phyloP scores from a whole-genome alignment of 2,113 vertebrate species.

The Thamnaconus septentrionalis region DNA sequence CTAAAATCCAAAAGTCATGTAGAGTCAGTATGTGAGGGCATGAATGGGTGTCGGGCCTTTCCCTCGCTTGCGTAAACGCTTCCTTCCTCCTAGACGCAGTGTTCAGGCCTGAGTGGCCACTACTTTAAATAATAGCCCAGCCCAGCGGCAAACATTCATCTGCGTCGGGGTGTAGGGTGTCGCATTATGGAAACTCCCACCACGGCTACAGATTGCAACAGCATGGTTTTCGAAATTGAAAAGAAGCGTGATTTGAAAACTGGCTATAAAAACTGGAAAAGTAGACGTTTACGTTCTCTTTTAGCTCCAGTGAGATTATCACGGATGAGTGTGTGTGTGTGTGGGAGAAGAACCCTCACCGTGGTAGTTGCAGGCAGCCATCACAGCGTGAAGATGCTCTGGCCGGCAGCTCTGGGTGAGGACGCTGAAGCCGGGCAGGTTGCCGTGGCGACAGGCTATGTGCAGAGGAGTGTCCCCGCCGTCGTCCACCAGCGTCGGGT shows the following conservation, averaged over 20 bases:
- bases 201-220: not conserved
- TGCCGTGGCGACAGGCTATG: conserved; percentile 91
- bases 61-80: conserved; percentile 7
- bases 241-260: too few species aligned
- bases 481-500: conserved; percentile 88
- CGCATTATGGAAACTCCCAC: conserved; percentile 7
- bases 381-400: conserved; percentile 75
- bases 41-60: conserved; percentile 25
- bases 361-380: conserved; percentile 87
- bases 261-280: too few species aligned
- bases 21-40: too few species aligned
- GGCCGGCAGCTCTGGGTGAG: conserved; percentile 81
- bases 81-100: conserved; percentile 24
- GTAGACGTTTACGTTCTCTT: too few species aligned
- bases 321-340: not conserved
- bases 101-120: conserved; percentile 7
- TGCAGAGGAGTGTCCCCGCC: conserved; percentile 91
- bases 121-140: conserved; percentile 8
- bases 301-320: too few species aligned
- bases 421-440: conserved; percentile 84
- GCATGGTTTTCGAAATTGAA: too few species aligned
- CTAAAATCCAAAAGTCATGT: too few species aligned
- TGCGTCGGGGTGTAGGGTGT: conserved; percentile 10
- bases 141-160: not conserved
- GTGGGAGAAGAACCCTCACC: conserved; percentile 71